A percentile compares a stretch with the other conserved stretches of the same genome.
phyloP scores from a whole-genome alignment of 2,888 invertebrate species.

The Lochmaea crataegi region DNA sequence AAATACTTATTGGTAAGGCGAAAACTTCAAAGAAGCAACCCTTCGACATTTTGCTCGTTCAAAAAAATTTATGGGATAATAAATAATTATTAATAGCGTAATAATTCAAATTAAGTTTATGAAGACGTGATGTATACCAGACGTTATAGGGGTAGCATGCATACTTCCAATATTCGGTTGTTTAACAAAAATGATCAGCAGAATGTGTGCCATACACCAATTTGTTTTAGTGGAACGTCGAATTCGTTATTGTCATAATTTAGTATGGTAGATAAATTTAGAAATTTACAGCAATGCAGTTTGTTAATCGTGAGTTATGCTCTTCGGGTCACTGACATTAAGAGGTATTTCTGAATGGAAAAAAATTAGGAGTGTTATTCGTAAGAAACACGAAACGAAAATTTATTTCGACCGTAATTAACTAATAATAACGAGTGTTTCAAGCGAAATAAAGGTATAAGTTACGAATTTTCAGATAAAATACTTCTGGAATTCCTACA shows the following conservation, averaged over 20 bases:
- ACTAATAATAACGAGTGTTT: constrained; percentile 11
- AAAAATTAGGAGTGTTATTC: constrained; percentile 22
- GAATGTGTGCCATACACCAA: background rate
- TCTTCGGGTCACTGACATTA: constrained; percentile 12
- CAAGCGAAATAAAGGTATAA: background rate
- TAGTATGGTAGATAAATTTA: constrained; percentile 10
- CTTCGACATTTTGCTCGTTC: no score
- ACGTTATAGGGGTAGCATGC: background rate
- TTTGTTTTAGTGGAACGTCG: background rate
- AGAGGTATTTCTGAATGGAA: constrained; percentile 21
- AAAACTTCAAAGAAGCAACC: no score
- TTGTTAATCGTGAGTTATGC: constrained; percentile 9
- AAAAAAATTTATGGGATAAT: no score
- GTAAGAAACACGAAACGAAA: constrained; percentile 25
- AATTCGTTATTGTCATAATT: constrained; percentile 3
- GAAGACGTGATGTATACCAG: background rate
- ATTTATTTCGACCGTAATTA: constrained; percentile 21
- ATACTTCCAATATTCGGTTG: background rate
- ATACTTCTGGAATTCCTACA: background rate
- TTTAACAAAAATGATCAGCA: background rate
- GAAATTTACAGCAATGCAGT: constrained; percentile 29
- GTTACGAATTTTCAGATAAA: background rate
- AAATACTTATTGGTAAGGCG: no score
- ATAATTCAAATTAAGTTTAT: background rate
- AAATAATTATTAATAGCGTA: background rate